Evolutionary conservation across 2,888 invertebrate genomes (phyloP), one percentile per base, ranked within the genome.

Genomic region (Ectemnius lituratus): DNA sequence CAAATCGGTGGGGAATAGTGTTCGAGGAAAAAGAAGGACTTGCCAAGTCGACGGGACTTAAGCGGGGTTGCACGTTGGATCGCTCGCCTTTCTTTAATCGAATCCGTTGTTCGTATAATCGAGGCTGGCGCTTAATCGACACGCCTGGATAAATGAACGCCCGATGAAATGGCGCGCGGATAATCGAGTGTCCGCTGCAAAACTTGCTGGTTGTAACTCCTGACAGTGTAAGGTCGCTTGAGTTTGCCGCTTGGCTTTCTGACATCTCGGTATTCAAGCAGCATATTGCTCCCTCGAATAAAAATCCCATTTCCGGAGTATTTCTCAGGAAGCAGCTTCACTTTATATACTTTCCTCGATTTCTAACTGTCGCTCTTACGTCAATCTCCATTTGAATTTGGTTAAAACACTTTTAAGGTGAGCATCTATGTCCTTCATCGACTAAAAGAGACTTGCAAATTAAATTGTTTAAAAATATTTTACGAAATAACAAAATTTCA

Each of bases 21-120:
- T 2, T 1, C 16, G 16, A 16, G 14, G 52, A 4, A 14, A 16
- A 16, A 16, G 16, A 14, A 52, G 52, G 52, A 16, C 5, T 16
- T 2, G 52, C 52, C n/a, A 52, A 52, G 52, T 52, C 52, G 52
- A 52, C n/a, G 16, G 16, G n/a, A 16, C 52, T 37, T 37, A 37
- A 37, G 6, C 2, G 49, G 49, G 14, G 49, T 13, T 11, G 16
- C 8, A 5, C 5, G 11, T 52, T 16, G n/a, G 52, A 37, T 52
- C 52, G 52, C n/a, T 16, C 52, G 52, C 16, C 6, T 52, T 52
- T 52, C 52, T 52, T 52, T 52, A 52, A 52, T 52, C 52, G 52
- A 52, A 52, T 52, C 52, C 52, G 52, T 52, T 52, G 52, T 52
- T 52, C 52, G 52, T 14, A 52, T 52, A 16, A 52, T 52, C 52